phyloP scores from a whole-genome alignment of 1,140 invertebrate species.

The Apis cerana region DNA sequence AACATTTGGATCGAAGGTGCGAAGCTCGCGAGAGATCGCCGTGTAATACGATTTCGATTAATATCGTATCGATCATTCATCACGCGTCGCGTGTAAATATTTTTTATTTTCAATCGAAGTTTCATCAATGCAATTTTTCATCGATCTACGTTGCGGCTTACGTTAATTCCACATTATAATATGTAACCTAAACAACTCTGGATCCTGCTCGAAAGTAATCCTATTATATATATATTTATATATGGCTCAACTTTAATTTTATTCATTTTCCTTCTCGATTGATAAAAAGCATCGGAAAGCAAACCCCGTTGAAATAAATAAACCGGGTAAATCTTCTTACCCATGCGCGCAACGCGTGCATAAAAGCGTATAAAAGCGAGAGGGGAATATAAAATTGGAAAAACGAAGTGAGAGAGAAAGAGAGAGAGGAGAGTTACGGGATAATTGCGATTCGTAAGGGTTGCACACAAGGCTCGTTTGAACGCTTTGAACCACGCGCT shows the following conservation, averaged over 20 bases:
- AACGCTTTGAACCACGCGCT: neutral
- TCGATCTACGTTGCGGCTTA: neutral
- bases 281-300: too few relatives aligned
- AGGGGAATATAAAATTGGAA: neutral
- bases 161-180: too few relatives aligned
- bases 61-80: neutral
- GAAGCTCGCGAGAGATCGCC: neutral
- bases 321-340: too few relatives aligned
- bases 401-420: neutral
- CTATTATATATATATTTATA: too few relatives aligned
- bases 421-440: neutral
- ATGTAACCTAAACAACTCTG: too few relatives aligned
- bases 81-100: neutral
- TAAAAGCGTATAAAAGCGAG: too few relatives aligned
- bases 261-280: too few relatives aligned
- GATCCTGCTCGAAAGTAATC: too few relatives aligned
- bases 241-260: too few relatives aligned
- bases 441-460: neutral
- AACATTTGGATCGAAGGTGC: neutral
- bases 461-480: neutral
- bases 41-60: conserved; percentile 11
- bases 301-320: too few relatives aligned
- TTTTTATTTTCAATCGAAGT: too few relatives aligned
- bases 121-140: neutral
- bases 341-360: too few relatives aligned